phyloP scores from a whole-genome alignment of 1,140 invertebrate species.

The Anagrus nilaparvatae region DNA sequence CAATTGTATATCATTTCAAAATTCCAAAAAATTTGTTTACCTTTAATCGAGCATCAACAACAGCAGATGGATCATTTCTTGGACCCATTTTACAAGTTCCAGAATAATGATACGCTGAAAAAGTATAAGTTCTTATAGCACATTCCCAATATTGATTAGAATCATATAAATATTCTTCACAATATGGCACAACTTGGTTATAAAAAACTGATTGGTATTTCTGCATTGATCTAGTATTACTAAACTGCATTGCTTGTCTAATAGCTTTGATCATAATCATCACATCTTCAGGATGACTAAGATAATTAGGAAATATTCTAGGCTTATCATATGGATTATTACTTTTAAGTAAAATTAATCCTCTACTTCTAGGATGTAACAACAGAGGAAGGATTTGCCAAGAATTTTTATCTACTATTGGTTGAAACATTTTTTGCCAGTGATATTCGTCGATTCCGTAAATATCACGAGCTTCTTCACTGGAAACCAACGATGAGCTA shows the following conservation, averaged over 20 bases:
- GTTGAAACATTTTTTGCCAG: constrained; percentile 42
- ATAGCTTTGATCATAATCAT: constrained; percentile 54
- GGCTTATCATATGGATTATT: constrained; percentile 65
- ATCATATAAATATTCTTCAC: constrained; percentile 50
- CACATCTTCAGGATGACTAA: constrained; percentile 53
- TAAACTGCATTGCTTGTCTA: constrained; percentile 46
- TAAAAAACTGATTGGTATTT: constrained; percentile 50
- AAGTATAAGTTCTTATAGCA: constrained; percentile 52
- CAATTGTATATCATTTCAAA: too few relatives aligned
- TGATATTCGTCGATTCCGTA: constrained; percentile 51
- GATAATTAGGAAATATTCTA: constrained; percentile 73
- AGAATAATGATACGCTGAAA: constrained; percentile 66
- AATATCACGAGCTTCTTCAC: constrained; percentile 41
- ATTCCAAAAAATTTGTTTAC: too few relatives aligned
- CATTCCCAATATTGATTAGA: constrained; percentile 67
- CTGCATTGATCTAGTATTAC: constrained; percentile 48
- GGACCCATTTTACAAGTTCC: constrained; percentile 84
- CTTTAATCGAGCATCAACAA: constrained; percentile 58
- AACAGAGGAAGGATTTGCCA: constrained; percentile 61
- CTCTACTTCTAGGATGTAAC: constrained; percentile 62
- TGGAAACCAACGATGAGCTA: constrained; percentile 43
- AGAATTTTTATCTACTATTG: constrained; percentile 43
- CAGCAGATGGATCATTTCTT: constrained; percentile 50
- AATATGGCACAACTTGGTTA: constrained; percentile 51
- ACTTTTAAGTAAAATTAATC: constrained; percentile 52